Percentiles rank a stretch among this genome's conserved stretches.
phyloP scores from a whole-genome alignment of 2,797 vertebrate genomes.

The Intellagama lesueurii region DNA sequence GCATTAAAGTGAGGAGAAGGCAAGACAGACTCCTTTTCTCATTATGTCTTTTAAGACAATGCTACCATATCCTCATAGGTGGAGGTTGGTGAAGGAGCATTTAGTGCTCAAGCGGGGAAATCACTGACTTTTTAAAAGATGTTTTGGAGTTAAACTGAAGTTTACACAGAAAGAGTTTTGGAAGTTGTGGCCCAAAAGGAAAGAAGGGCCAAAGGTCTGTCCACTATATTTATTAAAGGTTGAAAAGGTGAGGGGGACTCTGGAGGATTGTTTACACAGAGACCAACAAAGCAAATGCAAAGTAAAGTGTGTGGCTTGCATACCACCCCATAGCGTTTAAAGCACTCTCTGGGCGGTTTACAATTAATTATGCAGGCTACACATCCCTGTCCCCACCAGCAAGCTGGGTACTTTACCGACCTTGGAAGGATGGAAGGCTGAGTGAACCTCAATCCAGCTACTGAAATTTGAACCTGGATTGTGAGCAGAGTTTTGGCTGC shows the following conservation, averaged over 20 bases:
- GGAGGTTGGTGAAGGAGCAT: background rate
- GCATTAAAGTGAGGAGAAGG: background rate
- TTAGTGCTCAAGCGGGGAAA: background rate
- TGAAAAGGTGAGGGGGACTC: background rate
- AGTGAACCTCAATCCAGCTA: no score
- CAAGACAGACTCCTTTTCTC: background rate
- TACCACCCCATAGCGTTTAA: no score
- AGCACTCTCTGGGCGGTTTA: no score
- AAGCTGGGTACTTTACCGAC: no score
- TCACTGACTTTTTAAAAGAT: background rate
- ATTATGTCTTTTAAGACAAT: background rate
- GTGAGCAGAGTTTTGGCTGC: no score
- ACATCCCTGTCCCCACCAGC: no score
- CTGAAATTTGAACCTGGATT: no score
- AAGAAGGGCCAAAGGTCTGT: background rate
- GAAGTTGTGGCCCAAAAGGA: background rate
- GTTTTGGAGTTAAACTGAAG: background rate
- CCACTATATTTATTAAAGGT: background rate
- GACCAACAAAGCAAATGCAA: background rate
- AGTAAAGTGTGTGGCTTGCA: no score
- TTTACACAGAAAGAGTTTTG: background rate
- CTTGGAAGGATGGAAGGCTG: no score
- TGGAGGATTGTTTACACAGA: background rate
- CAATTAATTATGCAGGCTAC: no score
- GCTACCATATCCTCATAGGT: background rate